phyloP scores from a whole-genome alignment of 2,797 vertebrate genomes.

The Clarias fuscus region DNA sequence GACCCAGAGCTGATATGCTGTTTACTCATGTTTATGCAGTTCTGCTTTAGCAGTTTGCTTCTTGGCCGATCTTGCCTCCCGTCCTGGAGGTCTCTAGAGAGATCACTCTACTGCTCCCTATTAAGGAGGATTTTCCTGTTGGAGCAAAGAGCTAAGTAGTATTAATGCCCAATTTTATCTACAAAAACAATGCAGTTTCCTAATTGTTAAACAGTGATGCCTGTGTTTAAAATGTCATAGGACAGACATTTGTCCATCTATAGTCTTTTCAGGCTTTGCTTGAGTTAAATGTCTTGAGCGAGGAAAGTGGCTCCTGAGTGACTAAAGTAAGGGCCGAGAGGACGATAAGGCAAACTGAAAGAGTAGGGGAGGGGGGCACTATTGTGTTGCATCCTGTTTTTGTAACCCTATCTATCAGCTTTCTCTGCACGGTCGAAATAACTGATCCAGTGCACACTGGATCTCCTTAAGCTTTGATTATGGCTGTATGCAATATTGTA shows the following conservation, averaged over 20 bases:
- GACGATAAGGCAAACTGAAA: slow-evolving; percentile 30
- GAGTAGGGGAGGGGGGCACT: slow-evolving; percentile 32
- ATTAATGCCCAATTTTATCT: background rate
- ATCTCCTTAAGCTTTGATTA: background rate
- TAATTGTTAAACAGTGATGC: background rate
- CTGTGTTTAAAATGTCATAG: background rate
- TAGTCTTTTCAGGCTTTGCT: background rate
- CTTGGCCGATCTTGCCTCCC: background rate
- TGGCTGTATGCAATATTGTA: no score
- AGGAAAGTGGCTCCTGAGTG: background rate
- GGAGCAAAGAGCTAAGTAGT: background rate
- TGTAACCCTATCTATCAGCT: slow-evolving; percentile 53
- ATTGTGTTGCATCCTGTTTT: slow-evolving; percentile 63
- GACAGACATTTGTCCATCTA: background rate
- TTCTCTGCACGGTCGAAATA: slow-evolving; percentile 29
- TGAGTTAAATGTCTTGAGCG: background rate
- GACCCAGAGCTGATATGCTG: background rate
- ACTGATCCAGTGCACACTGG: slow-evolving; percentile 22
- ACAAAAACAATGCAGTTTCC: background rate
- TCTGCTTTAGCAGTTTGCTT: background rate
- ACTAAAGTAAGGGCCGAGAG: slow-evolving; percentile 24
- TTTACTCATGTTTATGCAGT: background rate
- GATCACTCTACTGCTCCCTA: background rate
- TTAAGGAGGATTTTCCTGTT: slow-evolving; percentile 40
- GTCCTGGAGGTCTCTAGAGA: slow-evolving; percentile 16